These are phyloP conservation scores for Fundulus diaphanus DNA, from an alignment of 2,797 vertebrate species.

Conservation along the genomic window DNA sequence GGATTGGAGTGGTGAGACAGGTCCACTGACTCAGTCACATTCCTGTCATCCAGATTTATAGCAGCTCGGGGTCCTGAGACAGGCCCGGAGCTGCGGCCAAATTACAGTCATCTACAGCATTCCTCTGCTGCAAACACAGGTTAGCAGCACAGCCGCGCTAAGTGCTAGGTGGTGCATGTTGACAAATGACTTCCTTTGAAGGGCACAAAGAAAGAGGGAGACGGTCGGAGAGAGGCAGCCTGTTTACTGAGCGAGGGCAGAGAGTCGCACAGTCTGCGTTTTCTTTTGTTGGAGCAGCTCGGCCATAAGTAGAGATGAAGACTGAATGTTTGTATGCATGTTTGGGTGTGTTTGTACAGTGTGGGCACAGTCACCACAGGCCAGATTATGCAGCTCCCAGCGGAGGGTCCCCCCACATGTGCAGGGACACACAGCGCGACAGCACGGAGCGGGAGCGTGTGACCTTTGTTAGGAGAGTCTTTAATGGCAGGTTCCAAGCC, in stretches of 20 bases:
- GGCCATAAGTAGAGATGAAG: conserved; percentile 48
- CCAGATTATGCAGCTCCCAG: conserved; percentile 29
- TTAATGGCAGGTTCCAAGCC: conserved; percentile 74
- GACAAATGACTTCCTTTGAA: conserved; percentile 87
- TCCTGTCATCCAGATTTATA: conserved; percentile 80
- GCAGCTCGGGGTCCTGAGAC: conserved; percentile 71
- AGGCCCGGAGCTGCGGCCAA: conserved; percentile 76
- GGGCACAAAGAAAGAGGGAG: conserved; percentile 63
- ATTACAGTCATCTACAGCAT: conserved; percentile 85
- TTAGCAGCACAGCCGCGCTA: conserved; percentile 74
- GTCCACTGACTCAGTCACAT: conserved; percentile 76
- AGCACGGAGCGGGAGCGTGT: conserved; percentile 40
- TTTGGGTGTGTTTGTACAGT: conserved; percentile 45
- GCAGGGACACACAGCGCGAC: conserved; percentile 27
- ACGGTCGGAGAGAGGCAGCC: conserved; percentile 41
- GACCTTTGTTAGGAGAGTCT: conserved; percentile 33
- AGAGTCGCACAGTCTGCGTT: conserved; percentile 55
- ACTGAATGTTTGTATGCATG: conserved; percentile 51
- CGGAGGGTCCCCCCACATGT: conserved; percentile 27
- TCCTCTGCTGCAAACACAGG: conserved; percentile 81
- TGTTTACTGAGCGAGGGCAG: conserved; percentile 60
- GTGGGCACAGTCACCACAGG: conserved; percentile 32
- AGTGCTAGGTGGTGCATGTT: conserved; percentile 79
- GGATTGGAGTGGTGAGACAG: conserved; percentile 57
- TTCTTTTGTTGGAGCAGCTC: conserved; percentile 53